A percentile compares a stretch with the other conserved stretches of the same genome.
Conservation (phyloP, 2,888 invertebrate genomes). For the Timema podura region DNA sequence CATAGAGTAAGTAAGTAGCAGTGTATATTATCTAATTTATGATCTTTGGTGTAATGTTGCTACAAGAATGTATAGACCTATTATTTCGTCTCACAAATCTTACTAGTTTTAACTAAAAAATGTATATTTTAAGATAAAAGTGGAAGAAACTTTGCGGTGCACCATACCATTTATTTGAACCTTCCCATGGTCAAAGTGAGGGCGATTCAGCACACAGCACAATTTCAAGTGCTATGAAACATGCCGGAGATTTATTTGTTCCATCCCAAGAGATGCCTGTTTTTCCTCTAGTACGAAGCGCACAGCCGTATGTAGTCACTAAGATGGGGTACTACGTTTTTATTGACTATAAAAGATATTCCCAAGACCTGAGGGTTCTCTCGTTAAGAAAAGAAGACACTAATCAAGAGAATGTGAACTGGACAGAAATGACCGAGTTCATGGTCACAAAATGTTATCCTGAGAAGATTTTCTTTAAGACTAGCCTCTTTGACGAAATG, state of each 20-base stretch:
- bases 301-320: background rate
- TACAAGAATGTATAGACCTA: too few relatives aligned
- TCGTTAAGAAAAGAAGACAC: background rate
- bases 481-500: background rate
- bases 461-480: background rate
- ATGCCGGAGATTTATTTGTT: slow-evolving; percentile 1
- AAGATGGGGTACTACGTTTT: background rate
- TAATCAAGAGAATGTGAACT: background rate
- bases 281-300: background rate
- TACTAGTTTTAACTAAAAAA: too few relatives aligned
- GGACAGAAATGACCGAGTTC: background rate
- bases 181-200: background rate
- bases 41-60: too few relatives aligned
- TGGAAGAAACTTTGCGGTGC: too few relatives aligned
- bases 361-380: background rate
- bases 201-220: background rate
- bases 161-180: background rate
- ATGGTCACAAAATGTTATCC: background rate
- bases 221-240: background rate
- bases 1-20: too few relatives aligned
- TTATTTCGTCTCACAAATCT: too few relatives aligned
- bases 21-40: too few relatives aligned
- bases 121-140: too few relatives aligned
- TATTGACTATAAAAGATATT: background rate
- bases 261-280: background rate